phyloP scores from a whole-genome alignment of 2,797 vertebrate species.

The Pangasius sanitwongsei region DNA sequence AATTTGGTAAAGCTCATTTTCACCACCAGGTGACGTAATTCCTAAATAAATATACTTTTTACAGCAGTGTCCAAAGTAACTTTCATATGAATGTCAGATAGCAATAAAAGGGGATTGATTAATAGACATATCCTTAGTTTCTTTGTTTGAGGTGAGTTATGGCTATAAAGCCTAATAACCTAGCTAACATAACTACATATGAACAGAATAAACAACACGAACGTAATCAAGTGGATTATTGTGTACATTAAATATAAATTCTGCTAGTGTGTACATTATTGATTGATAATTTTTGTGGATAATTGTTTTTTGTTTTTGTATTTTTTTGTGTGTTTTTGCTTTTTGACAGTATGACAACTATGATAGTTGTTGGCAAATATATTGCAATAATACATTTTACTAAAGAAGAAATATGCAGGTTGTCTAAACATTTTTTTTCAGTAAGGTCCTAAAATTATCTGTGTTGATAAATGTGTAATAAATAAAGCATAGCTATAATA shows the following conservation, averaged over 20 bases:
- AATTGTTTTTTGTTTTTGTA: too few relatives aligned
- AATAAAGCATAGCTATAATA: not conserved
- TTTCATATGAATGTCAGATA: not conserved
- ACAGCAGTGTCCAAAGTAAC: not conserved
- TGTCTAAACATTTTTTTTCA: not conserved
- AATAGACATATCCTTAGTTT: not conserved
- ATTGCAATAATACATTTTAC: not conserved
- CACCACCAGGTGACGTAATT: constrained; percentile 23
- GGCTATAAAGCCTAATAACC: not conserved
- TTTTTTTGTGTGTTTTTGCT: too few relatives aligned
- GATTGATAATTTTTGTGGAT: too few relatives aligned
- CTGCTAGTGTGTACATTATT: too few relatives aligned
- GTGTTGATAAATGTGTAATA: not conserved
- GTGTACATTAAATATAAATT: not conserved
- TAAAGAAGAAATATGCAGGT: not conserved
- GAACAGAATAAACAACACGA: not conserved
- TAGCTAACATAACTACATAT: not conserved
- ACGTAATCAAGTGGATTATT: not conserved
- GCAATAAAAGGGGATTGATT: not conserved
- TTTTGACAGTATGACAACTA: not conserved
- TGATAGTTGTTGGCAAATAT: not conserved
- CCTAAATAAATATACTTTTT: not conserved
- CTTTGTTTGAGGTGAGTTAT: not conserved
- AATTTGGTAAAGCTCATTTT: not conserved
- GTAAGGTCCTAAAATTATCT: not conserved